phyloP scores from a whole-genome alignment of 2,888 invertebrate species.

The Acanthosepion lycidas region DNA sequence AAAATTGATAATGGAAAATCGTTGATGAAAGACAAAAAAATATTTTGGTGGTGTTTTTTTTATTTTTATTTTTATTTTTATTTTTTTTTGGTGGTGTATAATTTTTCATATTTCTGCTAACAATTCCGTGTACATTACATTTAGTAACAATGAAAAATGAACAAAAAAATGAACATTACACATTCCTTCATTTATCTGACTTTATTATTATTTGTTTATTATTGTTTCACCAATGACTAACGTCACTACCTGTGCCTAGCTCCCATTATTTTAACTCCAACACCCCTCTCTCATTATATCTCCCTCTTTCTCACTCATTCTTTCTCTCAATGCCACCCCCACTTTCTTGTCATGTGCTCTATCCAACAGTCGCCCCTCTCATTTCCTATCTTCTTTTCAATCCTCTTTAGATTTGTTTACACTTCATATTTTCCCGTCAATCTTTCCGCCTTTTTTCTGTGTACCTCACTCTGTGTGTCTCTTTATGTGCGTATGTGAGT shows the following conservation, averaged over 20 bases:
- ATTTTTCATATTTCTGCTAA: constrained; percentile 21
- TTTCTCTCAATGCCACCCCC: neutral
- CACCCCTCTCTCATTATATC: neutral
- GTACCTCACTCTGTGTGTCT: neutral
- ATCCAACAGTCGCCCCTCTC: neutral
- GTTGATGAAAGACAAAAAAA: neutral
- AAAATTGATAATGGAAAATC: neutral
- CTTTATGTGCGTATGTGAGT: neutral
- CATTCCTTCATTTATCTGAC: constrained; percentile 15
- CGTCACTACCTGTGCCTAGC: constrained; percentile 33
- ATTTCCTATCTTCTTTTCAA: too few species aligned
- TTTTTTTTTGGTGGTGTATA: neutral
- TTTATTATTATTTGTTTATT: constrained; percentile 1
- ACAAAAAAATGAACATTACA: constrained; percentile 18
- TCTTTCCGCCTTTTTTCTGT: neutral
- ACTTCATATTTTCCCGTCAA: neutral
- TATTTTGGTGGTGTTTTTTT: constrained; percentile 33
- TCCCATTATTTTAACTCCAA: neutral
- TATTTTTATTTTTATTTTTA: neutral
- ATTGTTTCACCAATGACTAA: neutral
- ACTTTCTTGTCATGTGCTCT: neutral
- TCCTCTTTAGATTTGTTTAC: too few species aligned
- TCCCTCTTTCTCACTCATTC: neutral
- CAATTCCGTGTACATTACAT: constrained; percentile 14
- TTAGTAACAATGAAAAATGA: constrained; percentile 12